Evolutionary conservation across 2,113 vertebrate species (phyloP), one percentile per base, ranked within the genome.

Genomic region (Chlamydotis undulata): DNA sequence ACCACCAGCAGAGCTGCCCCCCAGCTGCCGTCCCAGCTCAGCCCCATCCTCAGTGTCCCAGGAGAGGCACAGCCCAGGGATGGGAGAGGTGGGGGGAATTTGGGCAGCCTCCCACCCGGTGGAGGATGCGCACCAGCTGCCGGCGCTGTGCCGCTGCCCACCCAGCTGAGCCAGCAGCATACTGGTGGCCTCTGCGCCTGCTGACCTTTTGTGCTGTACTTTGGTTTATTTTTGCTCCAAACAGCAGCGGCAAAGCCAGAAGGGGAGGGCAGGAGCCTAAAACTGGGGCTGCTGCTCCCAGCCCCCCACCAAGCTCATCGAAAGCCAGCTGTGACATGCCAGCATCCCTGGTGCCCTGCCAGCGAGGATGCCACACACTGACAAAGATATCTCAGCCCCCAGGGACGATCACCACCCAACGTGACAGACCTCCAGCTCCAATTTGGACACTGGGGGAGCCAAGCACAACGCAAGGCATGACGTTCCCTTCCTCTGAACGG

Each of bases 151-250:
- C 67, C 2, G 10, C 89, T 71, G 70, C 61, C 56, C 5, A 3
- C 64, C 35, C 2, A 0, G 8, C 69, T 76, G 88, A 93, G 67
- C 64, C 43, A 1, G 81, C 79, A 68, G 49, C 19, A 14, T 6
- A 2, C 35, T 49, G 24, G 81, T 52, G 53, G 83, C 85, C 57
- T 90, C 94, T 87, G 89, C 4, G 55, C 87, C 61, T 77, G 43
- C 33, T 76, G 59, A 92, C 89, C 37, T 55, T 92, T 89, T 82
- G 89, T 93, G 82, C 94, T 57, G 93, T 60, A 43, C 81, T 82
- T 78, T 55, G 60, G 87, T 89, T 89, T 94, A 68, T 82, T 89
- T 94, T 82, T 33, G 17, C 50, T 95, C 80, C 14, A 8, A 93
- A 81, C 28, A 15, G 81, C 61, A 84, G 47, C 14, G 16, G 82